A percentile compares a stretch with the other conserved stretches of the same genome.
These are phyloP conservation scores for Moxostoma hubbsi DNA, from an alignment of 2,797 vertebrate genomes.

Conservation along the genomic window DNA sequence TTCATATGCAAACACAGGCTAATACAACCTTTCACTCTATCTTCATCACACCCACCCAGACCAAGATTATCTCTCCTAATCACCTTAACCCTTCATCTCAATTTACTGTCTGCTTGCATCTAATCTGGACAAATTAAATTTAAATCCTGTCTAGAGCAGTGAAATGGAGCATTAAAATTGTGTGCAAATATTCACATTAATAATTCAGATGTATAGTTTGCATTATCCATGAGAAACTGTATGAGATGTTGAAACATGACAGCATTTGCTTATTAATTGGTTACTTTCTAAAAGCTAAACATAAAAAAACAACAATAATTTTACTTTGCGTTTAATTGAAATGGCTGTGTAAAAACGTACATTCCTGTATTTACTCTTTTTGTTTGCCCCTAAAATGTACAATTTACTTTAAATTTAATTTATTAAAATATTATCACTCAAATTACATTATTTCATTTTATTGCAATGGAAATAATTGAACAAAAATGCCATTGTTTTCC, in stretches of 20 bases:
- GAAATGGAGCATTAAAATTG: constrained; percentile 75
- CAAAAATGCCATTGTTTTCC: constrained; percentile 12
- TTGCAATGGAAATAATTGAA: background rate
- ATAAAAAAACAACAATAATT: no score
- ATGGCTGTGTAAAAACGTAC: no score
- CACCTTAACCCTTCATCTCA: constrained; percentile 60
- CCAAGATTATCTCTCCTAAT: constrained; percentile 69
- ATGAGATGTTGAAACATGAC: constrained; percentile 24
- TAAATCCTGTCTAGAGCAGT: constrained; percentile 71
- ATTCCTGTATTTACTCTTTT: no score
- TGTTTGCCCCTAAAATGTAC: background rate
- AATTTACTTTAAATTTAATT: constrained; percentile 1
- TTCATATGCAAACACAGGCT: constrained; percentile 66
- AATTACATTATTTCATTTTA: constrained; percentile 12
- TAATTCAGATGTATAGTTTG: constrained; percentile 69
- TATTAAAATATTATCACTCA: background rate
- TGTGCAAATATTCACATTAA: constrained; percentile 79
- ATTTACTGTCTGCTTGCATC: constrained; percentile 63
- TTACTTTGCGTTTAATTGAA: no score
- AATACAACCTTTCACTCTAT: constrained; percentile 64
- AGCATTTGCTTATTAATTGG: constrained; percentile 5
- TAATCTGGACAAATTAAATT: constrained; percentile 73
- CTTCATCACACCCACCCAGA: constrained; percentile 57
- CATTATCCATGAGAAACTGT: constrained; percentile 71
- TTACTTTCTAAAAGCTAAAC: background rate